Percentiles rank a stretch among this genome's conserved stretches.
These are phyloP conservation scores for Xiphias gladius DNA, from an alignment of 2,113 vertebrate genomes.

Conservation along the genomic window DNA sequence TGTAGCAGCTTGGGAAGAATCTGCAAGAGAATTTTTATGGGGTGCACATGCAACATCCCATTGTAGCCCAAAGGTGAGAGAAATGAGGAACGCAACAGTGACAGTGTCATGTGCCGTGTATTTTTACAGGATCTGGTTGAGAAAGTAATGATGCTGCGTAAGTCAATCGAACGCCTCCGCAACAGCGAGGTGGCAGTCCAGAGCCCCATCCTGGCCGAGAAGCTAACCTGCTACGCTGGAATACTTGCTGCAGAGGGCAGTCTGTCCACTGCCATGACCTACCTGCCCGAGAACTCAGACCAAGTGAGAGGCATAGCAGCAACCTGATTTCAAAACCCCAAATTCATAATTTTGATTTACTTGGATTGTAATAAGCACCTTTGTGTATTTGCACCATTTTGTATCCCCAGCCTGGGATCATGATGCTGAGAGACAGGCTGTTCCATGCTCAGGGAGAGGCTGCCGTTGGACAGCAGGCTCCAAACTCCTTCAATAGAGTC, in stretches of 20 bases:
- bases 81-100: neutral
- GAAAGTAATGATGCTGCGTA: constrained; percentile 92
- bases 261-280: constrained; percentile 88
- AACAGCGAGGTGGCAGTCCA: constrained; percentile 81
- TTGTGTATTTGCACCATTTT: constrained; percentile 10
- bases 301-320: constrained; percentile 82
- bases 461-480: constrained; percentile 74
- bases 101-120: neutral
- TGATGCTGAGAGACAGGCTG: constrained; percentile 89
- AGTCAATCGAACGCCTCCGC: constrained; percentile 87
- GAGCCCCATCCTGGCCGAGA: constrained; percentile 88
- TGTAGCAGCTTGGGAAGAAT: neutral
- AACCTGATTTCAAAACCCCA: neutral
- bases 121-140: constrained; percentile 91
- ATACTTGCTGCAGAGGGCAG: constrained; percentile 92
- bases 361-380: neutral
- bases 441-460: constrained; percentile 89
- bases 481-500: constrained; percentile 81
- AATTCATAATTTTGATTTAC: neutral
- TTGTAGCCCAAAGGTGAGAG: neutral
- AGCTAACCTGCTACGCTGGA: constrained; percentile 89
- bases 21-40: neutral
- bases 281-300: constrained; percentile 86
- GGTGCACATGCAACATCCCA: no score
- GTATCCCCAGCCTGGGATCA: constrained; percentile 81